Conservation (phyloP, 2,888 invertebrate species). For the Euphydryas editha region DNA sequence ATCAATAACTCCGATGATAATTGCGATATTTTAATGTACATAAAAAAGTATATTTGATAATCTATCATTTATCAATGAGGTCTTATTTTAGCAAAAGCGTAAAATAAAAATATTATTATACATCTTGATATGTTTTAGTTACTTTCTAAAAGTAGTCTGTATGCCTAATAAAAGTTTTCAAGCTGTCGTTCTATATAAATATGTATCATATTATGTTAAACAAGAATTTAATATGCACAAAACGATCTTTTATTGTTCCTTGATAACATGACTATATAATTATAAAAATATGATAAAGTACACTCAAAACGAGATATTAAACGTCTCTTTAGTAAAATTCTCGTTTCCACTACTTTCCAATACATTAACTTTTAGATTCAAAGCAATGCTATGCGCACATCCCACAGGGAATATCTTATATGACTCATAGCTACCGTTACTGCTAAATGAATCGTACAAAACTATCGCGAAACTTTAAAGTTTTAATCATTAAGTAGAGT, state of each 20-base stretch:
- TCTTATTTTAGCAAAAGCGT: too few relatives aligned
- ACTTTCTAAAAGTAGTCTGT: too few relatives aligned
- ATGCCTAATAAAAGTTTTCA: too few relatives aligned
- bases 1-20: too few relatives aligned
- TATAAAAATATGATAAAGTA: neutral
- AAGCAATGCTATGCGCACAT: neutral
- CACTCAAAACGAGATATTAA: neutral
- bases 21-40: too few relatives aligned
- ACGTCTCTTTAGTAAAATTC: neutral
- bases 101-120: too few relatives aligned
- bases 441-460: slow-evolving; percentile 4
- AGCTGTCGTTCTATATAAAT: too few relatives aligned
- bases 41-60: too few relatives aligned
- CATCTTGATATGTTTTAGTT: too few relatives aligned
- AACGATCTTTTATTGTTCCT: neutral
- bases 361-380: slow-evolving; percentile 4
- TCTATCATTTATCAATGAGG: too few relatives aligned
- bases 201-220: too few relatives aligned
- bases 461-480: neutral
- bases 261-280: neutral
- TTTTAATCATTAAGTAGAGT: neutral
- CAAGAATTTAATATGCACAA: too few relatives aligned
- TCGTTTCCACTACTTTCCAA: slow-evolving; percentile 7
- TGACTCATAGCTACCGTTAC: neutral
- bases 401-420: neutral